Evolutionary conservation across 2,113 vertebrate genomes (phyloP).

Genomic region (Nycticebus coucang): DNA sequence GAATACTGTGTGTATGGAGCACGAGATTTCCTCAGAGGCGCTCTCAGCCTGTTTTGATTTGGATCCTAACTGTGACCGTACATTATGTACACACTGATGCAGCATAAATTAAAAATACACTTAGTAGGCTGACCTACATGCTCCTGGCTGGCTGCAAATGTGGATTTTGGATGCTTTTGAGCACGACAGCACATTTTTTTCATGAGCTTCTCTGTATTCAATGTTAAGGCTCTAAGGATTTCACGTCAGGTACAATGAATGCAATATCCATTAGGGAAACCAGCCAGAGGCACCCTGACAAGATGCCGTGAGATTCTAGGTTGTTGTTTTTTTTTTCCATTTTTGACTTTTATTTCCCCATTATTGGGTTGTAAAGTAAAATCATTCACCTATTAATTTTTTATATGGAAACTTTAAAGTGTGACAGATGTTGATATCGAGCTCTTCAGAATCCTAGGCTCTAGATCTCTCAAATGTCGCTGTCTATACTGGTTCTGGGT

Average conservation of each 20-base stretch:
- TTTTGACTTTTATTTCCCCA: not conserved
- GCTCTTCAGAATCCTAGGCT: conserved; percentile 15
- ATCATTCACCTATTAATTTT: conserved; percentile 14
- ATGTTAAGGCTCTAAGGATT: not conserved
- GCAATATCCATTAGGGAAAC: not conserved
- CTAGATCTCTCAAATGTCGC: conserved; percentile 9
- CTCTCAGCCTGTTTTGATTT: conserved; percentile 23
- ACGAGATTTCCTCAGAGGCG: conserved; percentile 3
- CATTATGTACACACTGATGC: not conserved
- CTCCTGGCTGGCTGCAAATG: not conserved
- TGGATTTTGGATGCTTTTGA: conserved; percentile 19
- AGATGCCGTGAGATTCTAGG: not conserved
- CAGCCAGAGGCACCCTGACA: not conserved
- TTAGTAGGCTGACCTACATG: not conserved
- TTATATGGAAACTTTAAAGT: conserved; percentile 13
- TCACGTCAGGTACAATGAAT: not conserved
- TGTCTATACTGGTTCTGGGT: not conserved
- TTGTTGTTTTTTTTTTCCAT: not conserved
- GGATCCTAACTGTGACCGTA: not conserved
- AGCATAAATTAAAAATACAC: not conserved
- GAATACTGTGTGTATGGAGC: not conserved
- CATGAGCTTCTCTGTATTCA: not conserved
- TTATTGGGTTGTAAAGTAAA: conserved; percentile 44
- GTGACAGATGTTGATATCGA: not conserved
- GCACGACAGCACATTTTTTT: not conserved